Conservation (phyloP, 2,888 invertebrate genomes). For the Andrena trimmerana region DNA sequence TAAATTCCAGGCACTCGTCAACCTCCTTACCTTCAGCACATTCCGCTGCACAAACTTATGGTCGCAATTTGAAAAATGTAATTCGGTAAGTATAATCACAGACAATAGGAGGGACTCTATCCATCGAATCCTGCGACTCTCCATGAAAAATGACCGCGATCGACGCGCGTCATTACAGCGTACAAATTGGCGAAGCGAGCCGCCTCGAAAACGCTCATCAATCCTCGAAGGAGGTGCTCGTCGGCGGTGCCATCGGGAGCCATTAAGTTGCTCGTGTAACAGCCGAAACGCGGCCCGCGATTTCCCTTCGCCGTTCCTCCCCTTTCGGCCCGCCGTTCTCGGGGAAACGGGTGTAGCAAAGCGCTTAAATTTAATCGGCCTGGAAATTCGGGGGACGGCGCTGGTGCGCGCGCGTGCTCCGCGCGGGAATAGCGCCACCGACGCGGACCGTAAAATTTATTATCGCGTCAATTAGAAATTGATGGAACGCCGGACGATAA, state of each 20-base stretch:
- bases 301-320: conserved; percentile 34
- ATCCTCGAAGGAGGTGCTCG: conserved; percentile 65
- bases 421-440: conserved; percentile 50
- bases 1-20: no score
- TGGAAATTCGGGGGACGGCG: conserved; percentile 65
- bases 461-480: conserved; percentile 81
- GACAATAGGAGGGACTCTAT: background rate
- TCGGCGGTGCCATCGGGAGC: conserved; percentile 62
- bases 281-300: conserved; percentile 57
- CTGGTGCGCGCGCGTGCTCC: conserved; percentile 34
- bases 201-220: conserved; percentile 56
- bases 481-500: conserved; percentile 79
- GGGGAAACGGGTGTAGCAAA: conserved; percentile 56
- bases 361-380: conserved; percentile 75
- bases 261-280: conserved; percentile 56
- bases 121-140: background rate
- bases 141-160: background rate
- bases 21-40: no score
- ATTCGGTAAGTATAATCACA: no score
- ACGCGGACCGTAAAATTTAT: conserved; percentile 75
- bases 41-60: no score
- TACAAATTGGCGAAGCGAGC: conserved; percentile 47
- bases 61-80: no score
- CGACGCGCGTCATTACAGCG: conserved; percentile 27
- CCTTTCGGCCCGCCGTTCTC: background rate